Evolutionary conservation across 2,113 vertebrate genomes (phyloP).

Genomic region (Lucifuga dentata): DNA sequence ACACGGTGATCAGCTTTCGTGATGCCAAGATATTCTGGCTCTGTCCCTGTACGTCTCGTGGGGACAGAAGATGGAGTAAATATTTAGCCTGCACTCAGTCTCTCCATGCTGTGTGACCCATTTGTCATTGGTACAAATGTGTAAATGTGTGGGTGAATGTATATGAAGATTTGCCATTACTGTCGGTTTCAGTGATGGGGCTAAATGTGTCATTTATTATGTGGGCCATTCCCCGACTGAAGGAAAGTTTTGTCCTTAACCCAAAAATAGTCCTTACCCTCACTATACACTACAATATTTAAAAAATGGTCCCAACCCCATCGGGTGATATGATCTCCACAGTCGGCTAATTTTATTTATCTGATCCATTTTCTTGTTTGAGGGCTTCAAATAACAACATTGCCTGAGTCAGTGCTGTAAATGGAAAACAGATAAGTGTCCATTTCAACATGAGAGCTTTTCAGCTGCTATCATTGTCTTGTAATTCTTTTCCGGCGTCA

Average conservation of each 20-base stretch:
- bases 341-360: constrained; percentile 43
- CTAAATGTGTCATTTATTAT: no score
- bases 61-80: constrained; percentile 29
- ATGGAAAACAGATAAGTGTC: constrained; percentile 56
- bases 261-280: no score
- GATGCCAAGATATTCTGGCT: constrained; percentile 1
- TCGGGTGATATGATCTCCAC: constrained; percentile 28
- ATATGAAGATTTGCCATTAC: no score
- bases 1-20: not conserved
- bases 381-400: constrained; percentile 43
- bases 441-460: constrained; percentile 54
- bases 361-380: constrained; percentile 29
- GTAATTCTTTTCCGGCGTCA: constrained; percentile 20
- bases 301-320: no score
- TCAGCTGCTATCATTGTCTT: constrained; percentile 22
- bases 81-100: no score
- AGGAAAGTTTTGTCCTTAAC: no score
- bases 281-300: no score
- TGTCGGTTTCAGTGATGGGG: no score
- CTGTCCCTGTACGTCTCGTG: not conserved
- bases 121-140: no score
- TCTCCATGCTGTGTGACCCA: no score
- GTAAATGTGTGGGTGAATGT: no score
- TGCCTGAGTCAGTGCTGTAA: constrained; percentile 36
- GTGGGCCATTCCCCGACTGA: no score